Base-by-base conservation (phyloP, 2,113 vertebrate genomes). In the Aegithalos caudatus region DNA sequence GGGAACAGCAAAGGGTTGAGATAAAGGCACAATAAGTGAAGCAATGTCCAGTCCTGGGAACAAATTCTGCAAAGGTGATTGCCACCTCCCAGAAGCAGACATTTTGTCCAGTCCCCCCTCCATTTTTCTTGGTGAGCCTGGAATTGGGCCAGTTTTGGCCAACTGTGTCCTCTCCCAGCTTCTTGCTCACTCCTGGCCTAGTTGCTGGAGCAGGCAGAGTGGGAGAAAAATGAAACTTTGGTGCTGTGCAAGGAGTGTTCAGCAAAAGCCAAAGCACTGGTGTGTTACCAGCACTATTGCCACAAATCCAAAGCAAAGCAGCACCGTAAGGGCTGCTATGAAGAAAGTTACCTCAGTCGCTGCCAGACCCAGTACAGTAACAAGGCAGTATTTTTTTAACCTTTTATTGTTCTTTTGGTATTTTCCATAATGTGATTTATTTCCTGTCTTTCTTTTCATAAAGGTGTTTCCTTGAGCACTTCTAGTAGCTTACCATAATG, bases 251-350 rank as follows among this genome's bases (percentile, higher is more conserved):
- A 58, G 69, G 33, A 51, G 4, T 51, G 62, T 56, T 88, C 66
- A 76, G 60, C 48, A 64, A 51, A 79, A 86, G 62, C 84, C 81
- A 95, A 74, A 91, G 87, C 60, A n/a, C 38, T 44, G 71, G 8
- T 50, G 44, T 77, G 50, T 53, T 64, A 42, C 2, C 54, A 54
- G 77, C 27, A 54, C 56, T 72, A 4, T 35, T 87, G 61, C 51
- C 38, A 20, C 56, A 74, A 11, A 38, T 35, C 65, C 87, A 92
- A 92, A 84, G 56, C 14, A 23, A 54, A 73, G 84, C 73, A 12
- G 81, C 77, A 21, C 35, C 0, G 0, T n/a, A 11, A 1, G 8
- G 19, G 35, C 29, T 86, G 78, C 84, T 61, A 0, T 74, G 89
- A 73, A 65, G n/a, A n/a, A 60, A 48, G n/a, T 53, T 81, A 77